These are phyloP conservation scores for Dolichotis patagonum DNA, from an alignment of 2,113 vertebrate genomes.

Conservation along the genomic window DNA sequence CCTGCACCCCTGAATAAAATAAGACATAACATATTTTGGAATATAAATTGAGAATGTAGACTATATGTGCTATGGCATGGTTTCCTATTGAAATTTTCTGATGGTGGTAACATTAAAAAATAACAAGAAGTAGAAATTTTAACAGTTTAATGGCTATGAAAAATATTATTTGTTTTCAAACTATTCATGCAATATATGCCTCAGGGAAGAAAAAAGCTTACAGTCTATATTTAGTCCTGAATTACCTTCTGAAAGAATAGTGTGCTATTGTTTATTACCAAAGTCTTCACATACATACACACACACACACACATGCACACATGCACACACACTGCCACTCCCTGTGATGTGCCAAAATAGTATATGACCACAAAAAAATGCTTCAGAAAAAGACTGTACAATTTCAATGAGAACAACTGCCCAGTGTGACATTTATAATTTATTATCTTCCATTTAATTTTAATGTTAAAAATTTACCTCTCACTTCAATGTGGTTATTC, in stretches of 20 bases:
- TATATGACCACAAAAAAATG: background rate
- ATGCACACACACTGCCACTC: background rate
- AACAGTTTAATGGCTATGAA: constrained; percentile 1
- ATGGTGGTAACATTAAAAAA: background rate
- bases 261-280: background rate
- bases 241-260: background rate
- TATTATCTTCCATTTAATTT: background rate
- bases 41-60: background rate
- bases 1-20: background rate
- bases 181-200: background rate
- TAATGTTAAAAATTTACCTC: background rate
- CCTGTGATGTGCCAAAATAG: background rate
- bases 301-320: background rate
- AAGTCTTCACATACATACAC: background rate
- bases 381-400: background rate
- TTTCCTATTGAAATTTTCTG: constrained; percentile 1
- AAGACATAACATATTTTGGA: background rate
- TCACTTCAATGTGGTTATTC: background rate
- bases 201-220: background rate
- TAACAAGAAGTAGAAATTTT: background rate
- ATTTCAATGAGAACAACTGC: background rate
- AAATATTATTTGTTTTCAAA: background rate
- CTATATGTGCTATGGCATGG: background rate
- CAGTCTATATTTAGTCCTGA: background rate
- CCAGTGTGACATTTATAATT: background rate